These are phyloP conservation scores for Theristus sp. DNA, from an alignment of 2,888 invertebrate species.

Conservation along the genomic window DNA sequence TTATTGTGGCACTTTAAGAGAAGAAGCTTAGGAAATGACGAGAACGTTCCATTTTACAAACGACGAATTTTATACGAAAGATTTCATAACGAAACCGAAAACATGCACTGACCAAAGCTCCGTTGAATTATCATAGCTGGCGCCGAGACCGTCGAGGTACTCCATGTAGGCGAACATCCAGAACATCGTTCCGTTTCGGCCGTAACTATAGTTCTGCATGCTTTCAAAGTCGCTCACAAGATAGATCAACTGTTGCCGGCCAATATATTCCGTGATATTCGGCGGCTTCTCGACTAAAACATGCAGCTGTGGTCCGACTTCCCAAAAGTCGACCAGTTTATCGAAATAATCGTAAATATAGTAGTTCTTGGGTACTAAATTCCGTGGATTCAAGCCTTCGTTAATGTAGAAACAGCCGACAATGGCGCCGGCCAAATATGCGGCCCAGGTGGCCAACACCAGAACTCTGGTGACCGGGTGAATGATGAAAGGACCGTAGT, in stretches of 20 bases:
- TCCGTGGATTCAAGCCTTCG: slow-evolving; percentile 24
- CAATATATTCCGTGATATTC: slow-evolving; percentile 13
- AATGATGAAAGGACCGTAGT: slow-evolving; percentile 21
- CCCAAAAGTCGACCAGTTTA: slow-evolving; percentile 23
- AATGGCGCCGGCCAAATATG: slow-evolving; percentile 58
- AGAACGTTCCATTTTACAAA: too few relatives aligned
- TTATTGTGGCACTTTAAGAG: too few relatives aligned
- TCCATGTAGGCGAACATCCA: slow-evolving; percentile 22
- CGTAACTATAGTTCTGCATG: slow-evolving; percentile 20
- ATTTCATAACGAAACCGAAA: too few relatives aligned
- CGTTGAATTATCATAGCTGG: not conserved
- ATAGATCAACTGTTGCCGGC: slow-evolving; percentile 14
- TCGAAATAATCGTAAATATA: slow-evolving; percentile 23
- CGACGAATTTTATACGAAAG: too few relatives aligned
- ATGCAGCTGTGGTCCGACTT: slow-evolving; percentile 11
- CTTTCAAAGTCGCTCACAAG: slow-evolving; percentile 20
- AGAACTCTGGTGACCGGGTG: slow-evolving; percentile 21
- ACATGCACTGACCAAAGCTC: not conserved
- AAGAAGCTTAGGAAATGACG: too few relatives aligned
- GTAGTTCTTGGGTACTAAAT: slow-evolving; percentile 23
- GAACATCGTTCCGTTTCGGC: slow-evolving; percentile 25
- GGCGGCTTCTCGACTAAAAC: slow-evolving; percentile 19
- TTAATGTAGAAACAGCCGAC: slow-evolving; percentile 48
- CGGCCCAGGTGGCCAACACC: slow-evolving; percentile 48
- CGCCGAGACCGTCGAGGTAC: slow-evolving; percentile 18